Base-by-base conservation (phyloP, 64 coral and sea anemone genomes). In the Orbicella faveolata region DNA sequence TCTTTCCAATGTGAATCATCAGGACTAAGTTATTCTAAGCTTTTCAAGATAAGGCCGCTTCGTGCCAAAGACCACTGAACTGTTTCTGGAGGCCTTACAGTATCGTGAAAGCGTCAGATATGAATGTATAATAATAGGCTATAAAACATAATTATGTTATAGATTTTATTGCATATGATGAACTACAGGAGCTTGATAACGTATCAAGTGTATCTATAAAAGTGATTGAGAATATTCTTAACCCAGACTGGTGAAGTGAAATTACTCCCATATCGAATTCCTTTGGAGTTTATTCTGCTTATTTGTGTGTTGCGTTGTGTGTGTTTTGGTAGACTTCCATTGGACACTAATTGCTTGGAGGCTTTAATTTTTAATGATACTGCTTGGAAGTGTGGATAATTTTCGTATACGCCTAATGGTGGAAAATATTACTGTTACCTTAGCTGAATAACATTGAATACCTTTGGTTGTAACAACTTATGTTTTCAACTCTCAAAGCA, bases 111-210 rank as follows among this genome's bases (percentile, higher is more conserved):
- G 67, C 67, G n/a, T 70, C 67, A 70, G 11, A 70, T 70, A 26
- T 2, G 67, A 70, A 70, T 72, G 65, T 30, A 85, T 52, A 85
- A 70, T 52, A 85, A 72, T 85, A 85, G 82, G 82, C 64, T 53
- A 85, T 85, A 85, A 85, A 82, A 72, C 72, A 85, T 85, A 67
- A 85, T 85, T 37, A 85, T 53, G 17, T 72, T 72, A 52, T 85
- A 72, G 82, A 30, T 85, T 85, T 85, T 85, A 85, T 85, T 85
- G 65, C 82, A 70, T 30, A 67, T 72, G 65, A 85, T 85, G 64
- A 85, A 85, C 82, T 85, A 23, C 13, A 51, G 23, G 41, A 12
- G 34, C 23, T 72, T 72, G 64, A 52, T 73, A 85, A 85, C 39
- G 37, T 85, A 73, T 66, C 44, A 20, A 84, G 39, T 68, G 30